A percentile compares a stretch with the other conserved stretches of the same genome.
Conservation (phyloP, 1,140 invertebrate species). For the Ips nitidus region DNA sequence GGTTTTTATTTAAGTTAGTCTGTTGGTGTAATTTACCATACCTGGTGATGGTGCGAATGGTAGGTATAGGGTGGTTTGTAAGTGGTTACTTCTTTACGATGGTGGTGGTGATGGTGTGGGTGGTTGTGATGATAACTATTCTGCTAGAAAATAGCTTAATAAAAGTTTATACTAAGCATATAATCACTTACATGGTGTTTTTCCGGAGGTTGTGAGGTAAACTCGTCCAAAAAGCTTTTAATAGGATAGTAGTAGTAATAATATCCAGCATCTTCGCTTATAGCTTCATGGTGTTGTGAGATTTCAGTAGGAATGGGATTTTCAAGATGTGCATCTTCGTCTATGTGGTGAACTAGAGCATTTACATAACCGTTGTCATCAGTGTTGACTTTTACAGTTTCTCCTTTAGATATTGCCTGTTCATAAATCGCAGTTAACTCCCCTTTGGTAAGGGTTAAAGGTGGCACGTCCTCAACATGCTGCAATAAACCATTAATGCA, state of each 20-base stretch:
- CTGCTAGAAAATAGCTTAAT: conserved; percentile 22
- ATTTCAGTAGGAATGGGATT: neutral
- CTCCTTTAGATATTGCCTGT: conserved; percentile 46
- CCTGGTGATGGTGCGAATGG: conserved; percentile 50
- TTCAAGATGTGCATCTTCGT: conserved; percentile 29
- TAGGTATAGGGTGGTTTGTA: conserved; percentile 44
- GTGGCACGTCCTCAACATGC: conserved; percentile 36
- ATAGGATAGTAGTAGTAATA: conserved; percentile 52
- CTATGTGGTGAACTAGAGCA: conserved; percentile 47
- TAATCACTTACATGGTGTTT: conserved; percentile 16
- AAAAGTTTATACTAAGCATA: conserved; percentile 11
- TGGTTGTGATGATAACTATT: conserved; percentile 11
- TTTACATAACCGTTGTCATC: conserved; percentile 40
- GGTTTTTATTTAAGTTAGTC: conserved; percentile 8
- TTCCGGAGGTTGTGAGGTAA: conserved; percentile 38
- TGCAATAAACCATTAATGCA: neutral
- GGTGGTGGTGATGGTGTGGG: conserved; percentile 16
- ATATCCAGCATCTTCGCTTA: conserved; percentile 42
- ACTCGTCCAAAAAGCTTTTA: conserved; percentile 49
- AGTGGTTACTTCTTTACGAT: conserved; percentile 31
- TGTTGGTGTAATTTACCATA: conserved; percentile 25
- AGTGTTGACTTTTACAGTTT: conserved; percentile 45
- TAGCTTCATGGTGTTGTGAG: conserved; percentile 10
- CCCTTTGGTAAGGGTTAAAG: conserved; percentile 44
- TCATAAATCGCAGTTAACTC: conserved; percentile 48